Base-by-base conservation (phyloP, 2,113 vertebrate species). In the Calcarius ornatus region DNA sequence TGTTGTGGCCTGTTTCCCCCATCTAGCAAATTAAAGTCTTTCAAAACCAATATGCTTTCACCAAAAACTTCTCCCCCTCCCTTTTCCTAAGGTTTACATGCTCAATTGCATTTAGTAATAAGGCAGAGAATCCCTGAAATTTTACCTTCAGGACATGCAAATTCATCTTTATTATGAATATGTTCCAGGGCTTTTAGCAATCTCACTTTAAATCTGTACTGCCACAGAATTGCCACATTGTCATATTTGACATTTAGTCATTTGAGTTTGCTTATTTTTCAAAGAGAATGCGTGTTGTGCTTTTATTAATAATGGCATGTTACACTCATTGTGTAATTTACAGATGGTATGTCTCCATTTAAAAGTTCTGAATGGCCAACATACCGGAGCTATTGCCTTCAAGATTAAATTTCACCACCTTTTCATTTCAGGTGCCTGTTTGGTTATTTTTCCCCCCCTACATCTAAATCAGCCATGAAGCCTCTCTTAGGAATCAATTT, bases 1-100 rank as follows among this genome's bases (percentile, higher is more conserved):
- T 15, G 22, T 2, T 28, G 12, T 16, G 28, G 54, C 37, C 13
- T 0, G 0, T 75, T 85, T 75, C 15, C 30, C 16, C 11, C 8
- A 25, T 33, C 17, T n/a, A 56, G 30, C 6, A 68, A 65, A 43
- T 18, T 4, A 33, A 65, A 82, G 21, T 27, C 18, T 78, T 57
- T 25, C 12, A 57, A 81, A 90, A 61, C 13, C 28, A 18, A 33
- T 43, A 12, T 12, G 13, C 3, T 25, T 60, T 5, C 4, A 56
- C 12, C 8, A 40, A 61, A 70, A 22, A 23, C 6, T 35, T 15
- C 22, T 53, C 31, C 6, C 15, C 5, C 12, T 30, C 10, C 3
- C 4, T 28, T 59, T 66, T 10, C 30, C 8, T n/a, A n/a, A 69
- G 13, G 20, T 65, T 56, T 48, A 50, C 28, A 22, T 38, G 10